Evolutionary conservation across 2,113 vertebrate species (phyloP).

Genomic region (Glaucidium brasilianum): DNA sequence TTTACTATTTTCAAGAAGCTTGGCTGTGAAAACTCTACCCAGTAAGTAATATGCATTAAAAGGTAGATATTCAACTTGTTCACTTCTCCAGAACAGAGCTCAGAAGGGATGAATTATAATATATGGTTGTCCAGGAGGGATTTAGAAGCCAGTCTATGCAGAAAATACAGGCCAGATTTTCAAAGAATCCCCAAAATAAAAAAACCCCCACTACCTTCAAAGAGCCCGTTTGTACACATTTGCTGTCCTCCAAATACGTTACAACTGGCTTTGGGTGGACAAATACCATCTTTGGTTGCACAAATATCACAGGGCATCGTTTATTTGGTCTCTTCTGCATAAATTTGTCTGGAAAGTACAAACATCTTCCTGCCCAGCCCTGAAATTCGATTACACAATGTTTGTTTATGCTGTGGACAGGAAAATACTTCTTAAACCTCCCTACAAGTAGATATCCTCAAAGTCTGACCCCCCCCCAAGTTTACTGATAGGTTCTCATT

Average conservation of each 20-base stretch:
- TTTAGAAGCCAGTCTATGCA: not conserved
- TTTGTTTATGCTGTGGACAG: not conserved
- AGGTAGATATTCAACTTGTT: not conserved
- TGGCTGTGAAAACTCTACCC: not conserved
- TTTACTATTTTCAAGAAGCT: slow-evolving; percentile 49
- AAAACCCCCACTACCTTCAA: not conserved
- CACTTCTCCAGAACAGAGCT: not conserved
- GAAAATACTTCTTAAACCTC: not conserved
- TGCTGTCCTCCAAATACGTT: not conserved
- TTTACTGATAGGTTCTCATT: no score
- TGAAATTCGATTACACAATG: fast-evolving
- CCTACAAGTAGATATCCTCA: not conserved
- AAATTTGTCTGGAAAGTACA: not conserved
- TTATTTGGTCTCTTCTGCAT: not conserved
- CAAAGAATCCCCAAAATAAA: not conserved
- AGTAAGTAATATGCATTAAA: not conserved
- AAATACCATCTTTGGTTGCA: not conserved
- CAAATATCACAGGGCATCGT: not conserved
- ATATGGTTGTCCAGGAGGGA: not conserved
- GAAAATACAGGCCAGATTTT: not conserved
- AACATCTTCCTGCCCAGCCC: not conserved
- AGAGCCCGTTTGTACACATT: not conserved
- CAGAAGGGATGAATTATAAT: not conserved
- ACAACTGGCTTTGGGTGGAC: not conserved
- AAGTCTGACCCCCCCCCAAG: not conserved